Evolutionary conservation across 2,888 invertebrate genomes (phyloP).

Genomic region (Octonoba sinensis): DNA sequence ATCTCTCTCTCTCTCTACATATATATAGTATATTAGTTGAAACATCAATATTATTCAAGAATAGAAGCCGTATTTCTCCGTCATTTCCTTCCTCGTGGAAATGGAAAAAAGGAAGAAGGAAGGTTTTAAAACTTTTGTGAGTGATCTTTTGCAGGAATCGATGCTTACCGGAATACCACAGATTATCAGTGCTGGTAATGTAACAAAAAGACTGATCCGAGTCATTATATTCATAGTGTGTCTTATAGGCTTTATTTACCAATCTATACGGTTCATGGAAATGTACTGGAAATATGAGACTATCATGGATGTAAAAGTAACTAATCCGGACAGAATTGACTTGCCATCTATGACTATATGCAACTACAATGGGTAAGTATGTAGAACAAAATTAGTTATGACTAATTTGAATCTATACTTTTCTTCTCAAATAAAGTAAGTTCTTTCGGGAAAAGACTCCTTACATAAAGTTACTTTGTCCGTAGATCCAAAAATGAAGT

Average conservation of each 20-base stretch:
- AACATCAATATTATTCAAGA: too few relatives aligned
- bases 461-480: too few relatives aligned
- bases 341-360: slow-evolving; percentile 19
- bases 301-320: slow-evolving; percentile 31
- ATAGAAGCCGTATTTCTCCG: neutral
- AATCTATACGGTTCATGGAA: slow-evolving; percentile 25
- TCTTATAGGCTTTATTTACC: slow-evolving; percentile 36
- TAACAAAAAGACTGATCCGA: slow-evolving; percentile 9
- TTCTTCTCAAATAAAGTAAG: too few relatives aligned
- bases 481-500: too few relatives aligned
- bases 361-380: too few relatives aligned
- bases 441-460: too few relatives aligned
- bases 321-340: slow-evolving; percentile 3
- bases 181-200: slow-evolving; percentile 13
- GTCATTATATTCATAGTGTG: slow-evolving; percentile 36
- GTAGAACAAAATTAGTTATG: too few relatives aligned
- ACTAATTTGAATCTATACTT: too few relatives aligned
- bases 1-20: too few relatives aligned
- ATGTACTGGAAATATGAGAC: slow-evolving; percentile 36
- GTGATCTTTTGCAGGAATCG: slow-evolving; percentile 31
- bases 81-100: neutral
- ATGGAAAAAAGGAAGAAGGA: slow-evolving; percentile 32
- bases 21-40: too few relatives aligned
- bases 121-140: slow-evolving; percentile 19
- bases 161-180: slow-evolving; percentile 49